These are phyloP conservation scores for Hydrophis major DNA, from an alignment of 2,797 vertebrate genomes.

Conservation along the genomic window DNA sequence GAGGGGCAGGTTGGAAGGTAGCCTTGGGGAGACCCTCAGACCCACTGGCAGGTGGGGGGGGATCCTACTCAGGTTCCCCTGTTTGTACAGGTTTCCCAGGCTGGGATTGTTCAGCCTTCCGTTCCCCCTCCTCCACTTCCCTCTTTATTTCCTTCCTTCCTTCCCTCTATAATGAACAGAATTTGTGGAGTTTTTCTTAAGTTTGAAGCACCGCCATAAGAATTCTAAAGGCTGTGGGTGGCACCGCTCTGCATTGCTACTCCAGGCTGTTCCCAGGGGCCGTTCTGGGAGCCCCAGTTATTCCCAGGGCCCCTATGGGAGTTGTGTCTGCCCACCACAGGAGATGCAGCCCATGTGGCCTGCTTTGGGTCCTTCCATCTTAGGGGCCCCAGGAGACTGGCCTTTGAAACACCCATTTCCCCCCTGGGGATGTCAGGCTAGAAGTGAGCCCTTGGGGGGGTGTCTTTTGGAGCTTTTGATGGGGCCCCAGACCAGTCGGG, in stretches of 20 bases:
- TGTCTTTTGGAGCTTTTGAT: background rate
- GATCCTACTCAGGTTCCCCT: background rate
- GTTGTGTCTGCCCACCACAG: background rate
- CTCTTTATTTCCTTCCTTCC: background rate
- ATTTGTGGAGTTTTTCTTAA: background rate
- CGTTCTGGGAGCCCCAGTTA: background rate
- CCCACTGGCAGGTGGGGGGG: background rate
- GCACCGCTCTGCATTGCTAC: background rate
- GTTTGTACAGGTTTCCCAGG: background rate
- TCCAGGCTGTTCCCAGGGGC: background rate
- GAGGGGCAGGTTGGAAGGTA: background rate
- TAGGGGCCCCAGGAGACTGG: background rate
- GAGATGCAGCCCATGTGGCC: background rate
- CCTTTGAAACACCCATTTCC: background rate
- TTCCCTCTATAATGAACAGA: background rate
- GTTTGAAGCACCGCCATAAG: background rate
- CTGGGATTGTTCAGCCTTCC: background rate
- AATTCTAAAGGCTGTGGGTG: background rate
- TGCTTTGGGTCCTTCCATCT: background rate
- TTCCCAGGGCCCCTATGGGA: background rate
- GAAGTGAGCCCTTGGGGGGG: background rate
- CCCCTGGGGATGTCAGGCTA: background rate
- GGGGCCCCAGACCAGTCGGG: background rate
- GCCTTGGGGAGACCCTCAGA: background rate
- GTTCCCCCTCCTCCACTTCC: too few species aligned